Conservation (phyloP, 2,888 invertebrate genomes). For the Eutolmus rufibarbis region DNA sequence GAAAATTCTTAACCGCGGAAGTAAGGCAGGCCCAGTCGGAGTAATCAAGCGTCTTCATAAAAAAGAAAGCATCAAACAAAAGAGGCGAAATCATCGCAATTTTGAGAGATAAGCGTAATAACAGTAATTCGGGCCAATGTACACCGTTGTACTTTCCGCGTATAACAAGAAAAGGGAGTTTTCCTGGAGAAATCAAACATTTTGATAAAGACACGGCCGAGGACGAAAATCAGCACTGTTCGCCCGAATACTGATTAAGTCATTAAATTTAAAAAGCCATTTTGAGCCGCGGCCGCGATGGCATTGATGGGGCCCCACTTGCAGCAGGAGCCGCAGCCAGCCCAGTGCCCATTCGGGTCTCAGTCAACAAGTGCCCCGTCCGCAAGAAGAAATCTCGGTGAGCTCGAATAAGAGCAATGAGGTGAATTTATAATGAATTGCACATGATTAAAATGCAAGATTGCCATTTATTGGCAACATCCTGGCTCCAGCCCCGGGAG, state of each 20-base stretch:
- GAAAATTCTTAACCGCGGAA: background rate
- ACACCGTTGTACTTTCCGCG: background rate
- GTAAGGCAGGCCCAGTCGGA: background rate
- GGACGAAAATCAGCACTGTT: background rate
- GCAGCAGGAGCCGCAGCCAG: background rate
- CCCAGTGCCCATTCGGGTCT: background rate
- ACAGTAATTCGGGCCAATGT: slow-evolving; percentile 7
- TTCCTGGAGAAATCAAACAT: slow-evolving; percentile 2
- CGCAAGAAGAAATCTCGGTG: background rate
- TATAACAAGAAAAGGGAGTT: background rate
- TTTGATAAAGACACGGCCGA: slow-evolving; percentile 12
- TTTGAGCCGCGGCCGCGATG: background rate
- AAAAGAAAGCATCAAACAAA: background rate
- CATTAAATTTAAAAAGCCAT: slow-evolving; percentile 42
- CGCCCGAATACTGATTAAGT: slow-evolving; percentile 39
- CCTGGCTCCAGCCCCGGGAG: background rate
- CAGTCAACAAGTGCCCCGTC: slow-evolving; percentile 31
- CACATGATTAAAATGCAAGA: slow-evolving; percentile 47
- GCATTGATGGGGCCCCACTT: background rate
- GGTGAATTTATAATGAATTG: slow-evolving; percentile 46
- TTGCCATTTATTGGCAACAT: slow-evolving; percentile 40
- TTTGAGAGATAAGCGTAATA: slow-evolving; percentile 25
- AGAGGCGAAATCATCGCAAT: slow-evolving; percentile 29
- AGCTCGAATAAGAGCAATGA: slow-evolving; percentile 13
- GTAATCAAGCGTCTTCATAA: background rate